Evolutionary conservation across 2,888 invertebrate species (phyloP).

Genomic region (Octonoba sinensis): DNA sequence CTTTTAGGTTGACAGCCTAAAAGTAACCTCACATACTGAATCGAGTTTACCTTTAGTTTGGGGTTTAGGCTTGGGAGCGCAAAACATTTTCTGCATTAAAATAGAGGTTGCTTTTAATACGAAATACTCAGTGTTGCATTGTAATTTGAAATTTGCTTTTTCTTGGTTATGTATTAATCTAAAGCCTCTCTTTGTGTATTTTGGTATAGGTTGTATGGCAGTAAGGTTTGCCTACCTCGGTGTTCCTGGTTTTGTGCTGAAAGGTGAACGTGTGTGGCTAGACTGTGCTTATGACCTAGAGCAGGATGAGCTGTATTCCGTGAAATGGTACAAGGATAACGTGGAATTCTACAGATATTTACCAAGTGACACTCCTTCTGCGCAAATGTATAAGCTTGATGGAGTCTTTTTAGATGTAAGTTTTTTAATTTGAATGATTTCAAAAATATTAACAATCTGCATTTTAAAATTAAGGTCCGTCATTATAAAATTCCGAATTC

Average conservation of each 20-base stretch:
- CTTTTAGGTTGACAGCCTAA: too few relatives aligned
- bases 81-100: too few relatives aligned
- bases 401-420: constrained; percentile 66
- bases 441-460: too few relatives aligned
- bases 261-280: constrained; percentile 66
- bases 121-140: too few relatives aligned
- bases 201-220: constrained; percentile 39
- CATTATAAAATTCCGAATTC: too few relatives aligned
- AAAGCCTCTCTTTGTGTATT: neutral
- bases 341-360: constrained; percentile 66
- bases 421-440: constrained; percentile 20
- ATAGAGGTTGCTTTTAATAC: too few relatives aligned
- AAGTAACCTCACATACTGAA: too few relatives aligned
- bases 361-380: constrained; percentile 65
- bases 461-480: too few relatives aligned
- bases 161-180: too few relatives aligned
- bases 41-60: too few relatives aligned
- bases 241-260: constrained; percentile 64
- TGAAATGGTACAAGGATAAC: constrained; percentile 66
- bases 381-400: constrained; percentile 63
- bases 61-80: too few relatives aligned
- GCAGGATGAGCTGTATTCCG: constrained; percentile 65
- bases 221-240: constrained; percentile 61
- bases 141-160: too few relatives aligned
- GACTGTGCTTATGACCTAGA: constrained; percentile 66